phyloP scores from a whole-genome alignment of 2,888 invertebrate genomes.

The Fabriciana adippe region DNA sequence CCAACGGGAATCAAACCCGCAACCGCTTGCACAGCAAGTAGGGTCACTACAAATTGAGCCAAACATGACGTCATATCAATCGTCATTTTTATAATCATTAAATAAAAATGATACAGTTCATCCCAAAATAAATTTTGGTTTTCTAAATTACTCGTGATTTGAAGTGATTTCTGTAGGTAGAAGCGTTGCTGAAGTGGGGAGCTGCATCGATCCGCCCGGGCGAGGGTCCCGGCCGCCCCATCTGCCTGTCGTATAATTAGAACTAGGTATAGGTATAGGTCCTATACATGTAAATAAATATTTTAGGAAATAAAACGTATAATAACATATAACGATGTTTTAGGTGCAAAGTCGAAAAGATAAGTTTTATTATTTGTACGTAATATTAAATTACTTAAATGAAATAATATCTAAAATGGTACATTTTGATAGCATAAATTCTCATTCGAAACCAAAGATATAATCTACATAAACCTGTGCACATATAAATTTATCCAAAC shows the following conservation, averaged over 20 bases:
- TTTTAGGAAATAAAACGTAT: not conserved
- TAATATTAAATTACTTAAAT: no score
- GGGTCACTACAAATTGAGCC: no score
- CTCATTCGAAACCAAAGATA: no score
- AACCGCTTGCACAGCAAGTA: no score
- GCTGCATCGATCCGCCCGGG: conserved; percentile 73
- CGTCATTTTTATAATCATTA: not conserved
- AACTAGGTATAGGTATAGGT: conserved; percentile 26
- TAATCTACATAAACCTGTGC: not conserved
- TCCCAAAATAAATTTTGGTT: not conserved
- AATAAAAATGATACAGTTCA: not conserved
- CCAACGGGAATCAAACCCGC: no score
- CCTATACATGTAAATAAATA: conserved; percentile 7
- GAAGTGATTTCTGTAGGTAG: conserved; percentile 21
- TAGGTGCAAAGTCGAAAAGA: no score
- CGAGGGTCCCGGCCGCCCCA: conserved; percentile 40
- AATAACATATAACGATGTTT: not conserved
- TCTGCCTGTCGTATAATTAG: conserved; percentile 40
- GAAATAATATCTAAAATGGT: no score
- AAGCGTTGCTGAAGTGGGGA: conserved; percentile 38
- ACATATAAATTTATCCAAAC: conserved; percentile 19
- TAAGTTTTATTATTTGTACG: no score
- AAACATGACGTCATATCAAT: no score
- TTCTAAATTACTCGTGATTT: conserved; percentile 17
- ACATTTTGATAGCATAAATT: no score